Evolutionary conservation across 1,140 invertebrate species (phyloP), one percentile per base, ranked within the genome.

Genomic region (Mactra quadrangularis): DNA sequence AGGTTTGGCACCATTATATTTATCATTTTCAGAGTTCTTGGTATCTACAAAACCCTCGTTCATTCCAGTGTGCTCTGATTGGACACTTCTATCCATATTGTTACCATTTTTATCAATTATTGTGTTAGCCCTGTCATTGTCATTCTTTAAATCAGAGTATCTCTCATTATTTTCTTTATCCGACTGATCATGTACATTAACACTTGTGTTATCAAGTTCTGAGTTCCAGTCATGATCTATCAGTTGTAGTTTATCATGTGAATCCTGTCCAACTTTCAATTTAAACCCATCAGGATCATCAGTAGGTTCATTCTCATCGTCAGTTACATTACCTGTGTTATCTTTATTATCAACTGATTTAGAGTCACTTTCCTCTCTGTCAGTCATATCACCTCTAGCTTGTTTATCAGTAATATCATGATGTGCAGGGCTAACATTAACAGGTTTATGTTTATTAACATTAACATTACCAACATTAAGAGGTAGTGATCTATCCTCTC

Each of bases 221-320:
- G 64, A 29, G 25, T 68, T 68, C 41, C 64, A 47, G 15, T 50
- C 64, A 31, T 38, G 19, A 3, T 68, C 45, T 15, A 68, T 41
- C 22, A 68, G 13, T n/a, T 52, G 25, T 31, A 31, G 4, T 68
- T 47, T 50, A 17, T 68, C 64, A 68, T 25, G 25, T 3, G 25
- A 41, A 19, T 75, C 38, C 17, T 59, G 22, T 17, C 45, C 57
- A 0, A 22, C 2, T 17, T 29, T 27, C 29, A 25, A 22, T 17
- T 41, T 6, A 29, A 57, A 35, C 1, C 57, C 72, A 47, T 78
- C 64, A 22, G 35, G 41, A n/a, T 81, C 66, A 81, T 81, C 77
- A 41, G 38, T 15, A 7, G 6, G 6, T 41, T 15, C 38, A 41
- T 41, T 15, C 15, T 41, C 38, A 41, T 15, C 15, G 6, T 7